A percentile compares a stretch with the other conserved stretches of the same genome.
phyloP scores from a whole-genome alignment of 2,888 invertebrate species.

The Scelioninae gen. 1 region DNA sequence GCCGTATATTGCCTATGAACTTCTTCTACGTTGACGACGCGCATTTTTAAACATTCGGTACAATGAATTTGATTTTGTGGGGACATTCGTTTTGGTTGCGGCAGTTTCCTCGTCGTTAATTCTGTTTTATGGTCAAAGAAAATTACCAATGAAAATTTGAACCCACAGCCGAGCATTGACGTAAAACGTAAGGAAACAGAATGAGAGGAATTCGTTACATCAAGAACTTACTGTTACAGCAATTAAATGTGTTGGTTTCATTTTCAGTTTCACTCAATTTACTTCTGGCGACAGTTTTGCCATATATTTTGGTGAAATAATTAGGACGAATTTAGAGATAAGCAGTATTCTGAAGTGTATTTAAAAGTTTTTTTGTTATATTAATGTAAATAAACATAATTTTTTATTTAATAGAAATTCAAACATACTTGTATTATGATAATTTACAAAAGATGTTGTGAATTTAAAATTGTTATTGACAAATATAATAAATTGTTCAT shows the following conservation, averaged over 20 bases:
- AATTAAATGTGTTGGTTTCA: slow-evolving; percentile 27
- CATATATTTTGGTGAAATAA: slow-evolving; percentile 5
- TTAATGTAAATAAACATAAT: neutral
- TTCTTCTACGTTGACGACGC: slow-evolving; percentile 21
- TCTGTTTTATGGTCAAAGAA: slow-evolving; percentile 49
- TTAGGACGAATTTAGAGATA: neutral
- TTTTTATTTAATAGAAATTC: neutral
- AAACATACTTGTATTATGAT: no score
- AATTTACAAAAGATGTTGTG: no score
- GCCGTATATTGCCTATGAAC: neutral
- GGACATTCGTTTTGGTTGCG: slow-evolving; percentile 31
- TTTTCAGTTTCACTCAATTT: slow-evolving; percentile 31
- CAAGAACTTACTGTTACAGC: slow-evolving; percentile 17
- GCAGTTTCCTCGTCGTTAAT: slow-evolving; percentile 48
- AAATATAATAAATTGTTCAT: no score
- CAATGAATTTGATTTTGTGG: slow-evolving; percentile 41
- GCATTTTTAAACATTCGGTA: slow-evolving; percentile 22
- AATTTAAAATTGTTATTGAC: neutral
- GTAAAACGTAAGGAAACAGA: slow-evolving; percentile 28
- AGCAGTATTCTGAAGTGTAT: neutral
- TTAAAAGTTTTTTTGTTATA: neutral
- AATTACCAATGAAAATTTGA: slow-evolving; percentile 49
- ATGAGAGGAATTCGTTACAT: neutral
- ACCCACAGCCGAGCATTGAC: slow-evolving; percentile 5
- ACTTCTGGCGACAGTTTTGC: slow-evolving; percentile 4